Conservation (phyloP, 2,113 vertebrate genomes). For the Pseudolaguvia tuberculata region DNA sequence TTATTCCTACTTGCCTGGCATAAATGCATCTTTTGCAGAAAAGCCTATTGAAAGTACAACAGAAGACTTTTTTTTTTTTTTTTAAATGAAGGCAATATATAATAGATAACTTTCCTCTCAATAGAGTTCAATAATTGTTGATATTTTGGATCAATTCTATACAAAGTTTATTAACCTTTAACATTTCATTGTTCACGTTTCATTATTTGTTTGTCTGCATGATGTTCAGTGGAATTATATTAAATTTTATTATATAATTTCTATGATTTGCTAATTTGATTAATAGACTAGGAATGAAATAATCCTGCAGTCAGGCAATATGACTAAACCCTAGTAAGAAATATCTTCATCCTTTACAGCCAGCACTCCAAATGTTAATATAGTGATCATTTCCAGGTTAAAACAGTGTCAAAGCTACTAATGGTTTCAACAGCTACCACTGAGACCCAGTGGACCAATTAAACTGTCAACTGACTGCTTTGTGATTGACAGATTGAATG, state of each 20-base stretch:
- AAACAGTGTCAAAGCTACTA: not conserved
- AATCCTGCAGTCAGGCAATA: not conserved
- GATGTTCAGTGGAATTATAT: not conserved
- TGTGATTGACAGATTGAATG: slow-evolving; percentile 24
- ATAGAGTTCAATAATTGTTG: not conserved
- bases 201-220: not conserved
- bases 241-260: not conserved
- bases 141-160: not conserved
- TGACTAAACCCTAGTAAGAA: not conserved
- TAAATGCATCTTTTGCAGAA: too few species aligned
- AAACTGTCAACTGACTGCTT: slow-evolving; percentile 12
- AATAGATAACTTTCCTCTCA: too few species aligned
- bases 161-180: not conserved
- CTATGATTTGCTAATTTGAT: not conserved
- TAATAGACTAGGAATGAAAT: not conserved
- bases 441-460: slow-evolving; percentile 14
- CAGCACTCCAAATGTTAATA: not conserved
- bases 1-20: not conserved
- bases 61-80: too few species aligned
- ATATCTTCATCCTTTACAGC: not conserved
- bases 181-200: too few species aligned
- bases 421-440: slow-evolving; percentile 17
- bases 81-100: too few species aligned
- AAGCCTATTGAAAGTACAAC: too few species aligned
- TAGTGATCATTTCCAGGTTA: not conserved